phyloP scores from a whole-genome alignment of 2,888 invertebrate genomes.

The Ernsta delagoae region DNA sequence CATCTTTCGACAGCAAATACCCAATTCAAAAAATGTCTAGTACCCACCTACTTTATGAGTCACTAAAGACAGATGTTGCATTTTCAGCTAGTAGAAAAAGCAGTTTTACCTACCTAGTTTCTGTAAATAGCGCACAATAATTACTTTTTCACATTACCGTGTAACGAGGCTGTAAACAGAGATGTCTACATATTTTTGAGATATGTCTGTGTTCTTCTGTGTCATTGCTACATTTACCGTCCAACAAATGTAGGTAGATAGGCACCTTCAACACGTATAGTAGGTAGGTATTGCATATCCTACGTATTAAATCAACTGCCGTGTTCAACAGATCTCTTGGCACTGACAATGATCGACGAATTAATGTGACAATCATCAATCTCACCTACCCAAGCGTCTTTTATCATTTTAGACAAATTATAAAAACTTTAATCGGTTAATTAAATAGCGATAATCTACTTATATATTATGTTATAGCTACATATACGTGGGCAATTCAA shows the following conservation, averaged over 20 bases:
- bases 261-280: no score
- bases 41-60: conserved; percentile 14
- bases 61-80: conserved; percentile 35
- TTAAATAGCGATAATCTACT: not conserved
- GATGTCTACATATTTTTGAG: conserved; percentile 30
- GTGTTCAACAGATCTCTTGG: conserved; percentile 33
- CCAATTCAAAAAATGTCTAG: conserved; percentile 6
- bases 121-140: conserved; percentile 51
- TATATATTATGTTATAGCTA: no score
- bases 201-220: conserved; percentile 36
- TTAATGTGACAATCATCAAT: conserved; percentile 37
- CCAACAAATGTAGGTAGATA: conserved; percentile 9
- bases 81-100: conserved; percentile 26
- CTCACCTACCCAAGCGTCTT: conserved; percentile 25
- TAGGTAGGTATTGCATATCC: not conserved
- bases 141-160: conserved; percentile 46
- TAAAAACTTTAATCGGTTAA: conserved; percentile 5
- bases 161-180: conserved; percentile 48
- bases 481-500: no score
- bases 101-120: conserved; percentile 25
- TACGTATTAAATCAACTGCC: conserved; percentile 24
- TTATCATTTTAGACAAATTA: conserved; percentile 27
- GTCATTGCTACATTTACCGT: not conserved
- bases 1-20: not conserved
- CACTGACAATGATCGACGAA: conserved; percentile 31